Percentiles rank a stretch among this genome's conserved stretches.
These are phyloP conservation scores for Pithecia hirsuta DNA, from an alignment of 2,797 vertebrate species.

Conservation along the genomic window DNA sequence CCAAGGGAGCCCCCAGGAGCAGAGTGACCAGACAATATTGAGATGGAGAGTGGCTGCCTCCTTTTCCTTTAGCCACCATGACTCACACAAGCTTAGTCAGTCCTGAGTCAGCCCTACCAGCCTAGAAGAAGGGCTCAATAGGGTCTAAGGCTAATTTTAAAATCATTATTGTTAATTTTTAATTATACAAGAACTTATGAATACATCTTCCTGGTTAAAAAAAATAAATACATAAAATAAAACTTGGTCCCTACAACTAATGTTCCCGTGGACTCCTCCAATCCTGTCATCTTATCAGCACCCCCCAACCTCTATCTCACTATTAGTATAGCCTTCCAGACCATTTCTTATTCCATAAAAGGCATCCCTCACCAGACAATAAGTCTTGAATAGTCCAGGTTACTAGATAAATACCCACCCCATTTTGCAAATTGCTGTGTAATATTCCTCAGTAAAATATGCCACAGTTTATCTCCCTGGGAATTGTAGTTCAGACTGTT, in stretches of 20 bases:
- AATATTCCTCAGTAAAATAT: not conserved
- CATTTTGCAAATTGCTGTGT: not conserved
- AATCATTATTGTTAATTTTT: constrained; percentile 13
- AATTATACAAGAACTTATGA: not conserved
- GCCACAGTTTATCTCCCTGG: not conserved
- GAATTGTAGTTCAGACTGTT: not conserved
- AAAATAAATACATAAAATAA: not conserved
- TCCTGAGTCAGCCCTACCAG: not conserved
- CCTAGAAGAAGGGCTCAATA: not conserved
- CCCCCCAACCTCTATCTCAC: not conserved
- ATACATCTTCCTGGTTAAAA: not conserved
- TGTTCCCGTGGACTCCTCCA: not conserved
- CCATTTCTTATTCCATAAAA: not conserved
- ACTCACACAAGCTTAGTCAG: not conserved
- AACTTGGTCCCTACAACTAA: not conserved
- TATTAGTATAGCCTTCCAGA: not conserved
- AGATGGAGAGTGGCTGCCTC: not conserved
- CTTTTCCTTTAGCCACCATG: not conserved
- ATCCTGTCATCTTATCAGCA: not conserved
- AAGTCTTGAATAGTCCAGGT: not conserved
- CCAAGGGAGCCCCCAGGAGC: not conserved
- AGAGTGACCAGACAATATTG: not conserved
- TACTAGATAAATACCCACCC: not conserved
- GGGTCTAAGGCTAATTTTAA: not conserved
- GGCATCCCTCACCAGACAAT: not conserved